Conservation (phyloP, 2,888 invertebrate species). For the Chelonus formosanus region DNA sequence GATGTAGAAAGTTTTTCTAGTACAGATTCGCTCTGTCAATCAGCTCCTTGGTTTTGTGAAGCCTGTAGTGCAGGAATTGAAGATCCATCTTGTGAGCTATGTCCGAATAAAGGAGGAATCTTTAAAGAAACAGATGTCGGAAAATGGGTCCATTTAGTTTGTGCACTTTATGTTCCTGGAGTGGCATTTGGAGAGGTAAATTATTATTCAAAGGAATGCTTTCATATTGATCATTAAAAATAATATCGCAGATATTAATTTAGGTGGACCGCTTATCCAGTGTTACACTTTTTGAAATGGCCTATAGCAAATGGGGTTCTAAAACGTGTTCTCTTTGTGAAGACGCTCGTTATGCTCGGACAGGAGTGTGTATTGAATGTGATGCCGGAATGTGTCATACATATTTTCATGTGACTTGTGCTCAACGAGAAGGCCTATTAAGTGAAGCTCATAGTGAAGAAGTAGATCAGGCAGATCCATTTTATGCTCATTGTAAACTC, state of each 20-base stretch:
- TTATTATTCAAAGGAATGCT: background rate
- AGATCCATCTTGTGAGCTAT: conserved; percentile 92
- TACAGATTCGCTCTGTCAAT: conserved; percentile 92
- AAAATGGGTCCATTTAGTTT: conserved; percentile 98
- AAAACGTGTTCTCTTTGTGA: conserved; percentile 91
- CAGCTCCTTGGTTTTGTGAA: conserved; percentile 99
- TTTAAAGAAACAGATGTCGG: conserved; percentile 98
- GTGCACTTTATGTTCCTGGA: conserved; percentile 96
- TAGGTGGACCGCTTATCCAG: conserved; percentile 86
- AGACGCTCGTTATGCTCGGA: conserved; percentile 85
- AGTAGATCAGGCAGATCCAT: conserved; percentile 93
- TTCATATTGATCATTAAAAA: background rate
- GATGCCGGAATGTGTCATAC: conserved; percentile 99
- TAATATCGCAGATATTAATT: too few species aligned
- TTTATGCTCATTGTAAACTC: conserved; percentile 94
- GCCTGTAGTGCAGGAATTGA: conserved; percentile 92
- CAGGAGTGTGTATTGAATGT: conserved; percentile 96
- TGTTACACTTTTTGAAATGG: conserved; percentile 96
- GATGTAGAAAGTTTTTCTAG: conserved; percentile 92
- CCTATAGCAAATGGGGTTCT: conserved; percentile 96
- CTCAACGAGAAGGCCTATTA: conserved; percentile 90
- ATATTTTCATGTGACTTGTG: conserved; percentile 97
- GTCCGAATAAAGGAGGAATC: conserved; percentile 90
- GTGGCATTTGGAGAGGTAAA: conserved; percentile 93
- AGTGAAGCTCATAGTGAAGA: conserved; percentile 93